A percentile compares a stretch with the other conserved stretches of the same genome.
Evolutionary conservation across 2,113 vertebrate species (phyloP).

Genomic region (Crotalus helleri): DNA sequence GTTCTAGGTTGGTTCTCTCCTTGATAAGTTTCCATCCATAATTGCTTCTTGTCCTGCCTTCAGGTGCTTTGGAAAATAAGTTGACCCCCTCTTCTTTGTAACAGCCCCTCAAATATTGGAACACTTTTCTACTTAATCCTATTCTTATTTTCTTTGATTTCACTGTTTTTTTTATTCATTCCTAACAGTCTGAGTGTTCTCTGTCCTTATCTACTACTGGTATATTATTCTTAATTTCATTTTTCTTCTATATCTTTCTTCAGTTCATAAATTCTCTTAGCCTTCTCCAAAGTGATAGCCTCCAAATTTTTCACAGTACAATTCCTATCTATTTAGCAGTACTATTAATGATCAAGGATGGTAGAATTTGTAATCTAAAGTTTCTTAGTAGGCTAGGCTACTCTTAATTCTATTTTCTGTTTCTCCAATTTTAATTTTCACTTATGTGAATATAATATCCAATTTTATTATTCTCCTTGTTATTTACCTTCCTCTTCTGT

Average conservation of each 20-base stretch:
- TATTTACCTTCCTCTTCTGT: background rate
- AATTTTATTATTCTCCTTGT: background rate
- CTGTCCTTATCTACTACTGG: background rate
- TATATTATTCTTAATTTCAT: background rate
- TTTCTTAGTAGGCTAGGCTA: background rate
- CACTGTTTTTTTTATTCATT: background rate
- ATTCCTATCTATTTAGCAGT: no score
- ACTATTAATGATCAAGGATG: no score
- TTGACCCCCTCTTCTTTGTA: no score
- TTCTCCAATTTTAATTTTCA: background rate
- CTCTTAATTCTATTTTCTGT: background rate
- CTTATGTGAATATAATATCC: background rate
- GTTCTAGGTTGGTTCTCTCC: background rate
- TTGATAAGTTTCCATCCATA: background rate
- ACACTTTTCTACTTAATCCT: background rate
- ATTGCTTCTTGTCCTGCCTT: no score
- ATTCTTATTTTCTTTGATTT: background rate
- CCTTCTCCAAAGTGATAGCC: background rate
- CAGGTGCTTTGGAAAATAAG: no score
- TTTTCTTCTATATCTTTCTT: no score
- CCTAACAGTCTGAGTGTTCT: no score
- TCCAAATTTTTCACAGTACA: no score
- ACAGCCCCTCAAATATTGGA: no score
- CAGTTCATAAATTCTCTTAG: background rate
- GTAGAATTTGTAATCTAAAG: background rate